Evolutionary conservation across 2,797 vertebrate genomes (phyloP).

Genomic region (Macrochelys suwanniensis): DNA sequence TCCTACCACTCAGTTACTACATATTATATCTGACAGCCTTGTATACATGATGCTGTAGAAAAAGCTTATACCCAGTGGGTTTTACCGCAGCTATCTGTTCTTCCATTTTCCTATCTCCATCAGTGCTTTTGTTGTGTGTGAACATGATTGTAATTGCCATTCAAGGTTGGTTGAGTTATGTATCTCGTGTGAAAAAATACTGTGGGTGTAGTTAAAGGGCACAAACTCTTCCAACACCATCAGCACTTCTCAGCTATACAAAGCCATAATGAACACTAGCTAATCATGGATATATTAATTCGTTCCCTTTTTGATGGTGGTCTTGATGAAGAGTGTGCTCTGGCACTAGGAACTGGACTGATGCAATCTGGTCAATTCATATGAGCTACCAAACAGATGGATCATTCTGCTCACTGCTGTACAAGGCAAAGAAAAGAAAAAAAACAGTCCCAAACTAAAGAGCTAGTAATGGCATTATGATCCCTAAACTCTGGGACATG

Average conservation of each 20-base stretch:
- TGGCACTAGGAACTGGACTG: neutral
- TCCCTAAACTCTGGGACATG: neutral
- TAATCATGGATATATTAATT: too few relatives aligned
- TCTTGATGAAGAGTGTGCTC: neutral
- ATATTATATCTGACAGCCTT: neutral
- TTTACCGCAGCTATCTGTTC: neutral
- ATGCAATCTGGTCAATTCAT: neutral
- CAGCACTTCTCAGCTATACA: neutral
- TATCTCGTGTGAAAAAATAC: neutral
- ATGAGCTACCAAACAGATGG: too few relatives aligned
- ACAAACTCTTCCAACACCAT: accelerated
- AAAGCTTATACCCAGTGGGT: neutral
- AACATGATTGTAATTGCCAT: neutral
- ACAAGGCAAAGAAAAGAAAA: neutral
- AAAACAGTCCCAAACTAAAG: neutral
- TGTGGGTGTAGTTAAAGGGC: accelerated
- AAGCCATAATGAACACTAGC: neutral
- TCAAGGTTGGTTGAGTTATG: neutral
- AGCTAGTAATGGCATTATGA: neutral
- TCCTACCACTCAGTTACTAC: neutral
- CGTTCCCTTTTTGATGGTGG: neutral
- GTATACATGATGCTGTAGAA: too few relatives aligned
- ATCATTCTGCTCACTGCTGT: neutral
- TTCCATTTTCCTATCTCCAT: neutral
- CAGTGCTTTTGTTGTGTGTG: neutral